These are phyloP conservation scores for Lasius platythorax DNA, from an alignment of 2,888 invertebrate species.

Conservation along the genomic window DNA sequence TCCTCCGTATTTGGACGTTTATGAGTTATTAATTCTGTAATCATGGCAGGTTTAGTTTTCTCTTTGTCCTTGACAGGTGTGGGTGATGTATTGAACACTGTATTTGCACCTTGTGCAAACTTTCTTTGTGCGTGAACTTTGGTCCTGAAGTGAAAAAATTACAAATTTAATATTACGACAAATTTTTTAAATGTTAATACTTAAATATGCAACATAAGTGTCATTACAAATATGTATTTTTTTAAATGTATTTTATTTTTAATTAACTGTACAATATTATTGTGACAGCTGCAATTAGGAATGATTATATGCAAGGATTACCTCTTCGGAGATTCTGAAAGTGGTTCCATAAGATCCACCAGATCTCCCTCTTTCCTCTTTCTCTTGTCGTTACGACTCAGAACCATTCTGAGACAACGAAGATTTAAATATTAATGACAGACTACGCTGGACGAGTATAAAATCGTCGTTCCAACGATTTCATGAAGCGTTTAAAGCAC, in stretches of 20 bases:
- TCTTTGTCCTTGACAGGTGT: constrained; percentile 89
- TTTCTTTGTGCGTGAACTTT: constrained; percentile 95
- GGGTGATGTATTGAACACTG: constrained; percentile 87
- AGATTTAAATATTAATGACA: not conserved
- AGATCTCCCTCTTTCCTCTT: constrained; percentile 85
- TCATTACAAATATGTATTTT: constrained; percentile 1
- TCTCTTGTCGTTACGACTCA: constrained; percentile 84
- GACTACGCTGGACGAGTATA: not conserved
- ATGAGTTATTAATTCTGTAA: constrained; percentile 89
- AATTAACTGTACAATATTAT: not conserved
- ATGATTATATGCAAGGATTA: constrained; percentile 58
- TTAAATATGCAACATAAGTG: not conserved
- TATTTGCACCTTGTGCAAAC: constrained; percentile 93
- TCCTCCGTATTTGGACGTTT: constrained; percentile 94
- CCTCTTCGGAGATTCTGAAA: constrained; percentile 84
- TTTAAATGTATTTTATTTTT: not conserved
- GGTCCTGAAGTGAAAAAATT: constrained; percentile 86
- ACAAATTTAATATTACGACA: constrained; percentile 34
- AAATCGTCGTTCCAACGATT: constrained; percentile 20
- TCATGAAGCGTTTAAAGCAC: not conserved
- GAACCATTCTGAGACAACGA: constrained; percentile 80
- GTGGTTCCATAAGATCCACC: constrained; percentile 84
- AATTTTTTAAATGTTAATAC: constrained; percentile 22
- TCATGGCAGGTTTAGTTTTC: constrained; percentile 86
- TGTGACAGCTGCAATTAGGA: not conserved